Evolutionary conservation across 2,797 vertebrate species (phyloP), one percentile per base, ranked within the genome.

Genomic region (Spheniscus humboldti): DNA sequence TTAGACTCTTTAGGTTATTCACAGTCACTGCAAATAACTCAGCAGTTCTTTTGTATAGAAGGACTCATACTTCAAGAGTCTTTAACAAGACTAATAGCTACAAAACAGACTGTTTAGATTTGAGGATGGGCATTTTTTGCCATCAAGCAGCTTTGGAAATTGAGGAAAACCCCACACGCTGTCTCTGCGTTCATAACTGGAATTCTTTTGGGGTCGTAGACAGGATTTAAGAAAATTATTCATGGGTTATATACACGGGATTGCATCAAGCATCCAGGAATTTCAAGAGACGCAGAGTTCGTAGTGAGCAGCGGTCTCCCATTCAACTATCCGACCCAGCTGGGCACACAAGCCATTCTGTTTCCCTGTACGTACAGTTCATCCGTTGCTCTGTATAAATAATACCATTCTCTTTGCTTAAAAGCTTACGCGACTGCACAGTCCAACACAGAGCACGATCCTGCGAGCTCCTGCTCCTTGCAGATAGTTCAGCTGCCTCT

Each of bases 401-500:
- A 23, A 20, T 3, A 35, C 1, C 3, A 7, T 24, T 63, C 20
- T 24, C 27, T 59, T 24, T 4, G 17, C 39, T 39, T 30, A 35
- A 28, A 52, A 52, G 6, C n/a, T 67, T 6, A 17, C 0, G 1
- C 0, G 19, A 23, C 41, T 6, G 63, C 66, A 52, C 3, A 3
- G 28, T 14, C 57, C 6, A 1, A 31, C 53, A 43, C 30, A 6
- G 17, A 31, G 57, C 43, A 9, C 3, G 2, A 11, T 8, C 13
- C 60, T 19, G 18, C 11, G 4, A 66, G 35, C 22, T 47, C 50
- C 33, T 3, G 28, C 63, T 55, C 56, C 39, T 25, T 5, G 12
- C 28, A 10, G 37, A 7, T 24, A 50, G 24, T 1, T 7, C 81
- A 12, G 81, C 68, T 13, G 45, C 41, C 55, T 5, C 64, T 47